Evolutionary conservation across 2,888 invertebrate species (phyloP).

Genomic region (Epirrita christyi): DNA sequence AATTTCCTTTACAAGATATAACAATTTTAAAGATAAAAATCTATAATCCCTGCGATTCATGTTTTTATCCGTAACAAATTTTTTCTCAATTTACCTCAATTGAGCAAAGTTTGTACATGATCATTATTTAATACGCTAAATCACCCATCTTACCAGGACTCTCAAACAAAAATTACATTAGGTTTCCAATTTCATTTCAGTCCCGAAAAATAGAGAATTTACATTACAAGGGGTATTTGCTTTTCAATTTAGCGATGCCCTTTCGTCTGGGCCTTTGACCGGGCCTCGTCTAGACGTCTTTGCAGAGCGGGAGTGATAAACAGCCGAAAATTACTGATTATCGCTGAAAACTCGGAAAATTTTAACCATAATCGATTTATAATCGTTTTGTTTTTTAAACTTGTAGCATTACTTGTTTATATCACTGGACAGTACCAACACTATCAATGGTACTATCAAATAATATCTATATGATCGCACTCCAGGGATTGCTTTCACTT

Average conservation of each 20-base stretch:
- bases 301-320: conserved; percentile 55
- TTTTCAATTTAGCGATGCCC: conserved; percentile 73
- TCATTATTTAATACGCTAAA: not conserved
- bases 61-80: no score
- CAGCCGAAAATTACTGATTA: conserved; percentile 49
- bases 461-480: no score
- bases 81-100: no score
- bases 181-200: conserved; percentile 50
- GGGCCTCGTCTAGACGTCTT: conserved; percentile 73
- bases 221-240: conserved; percentile 59
- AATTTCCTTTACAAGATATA: no score
- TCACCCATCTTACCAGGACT: not conserved
- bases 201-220: conserved; percentile 45
- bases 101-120: not conserved
- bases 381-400: conserved; percentile 6
- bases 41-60: no score
- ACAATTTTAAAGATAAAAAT: no score
- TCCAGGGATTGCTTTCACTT: no score
- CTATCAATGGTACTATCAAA: no score
- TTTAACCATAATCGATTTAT: conserved; percentile 20
- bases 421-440: no score
- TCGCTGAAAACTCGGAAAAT: conserved; percentile 33
- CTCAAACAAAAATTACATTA: conserved; percentile 34
- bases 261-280: conserved; percentile 77
- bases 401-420: not conserved